Conservation (phyloP, 1,140 invertebrate species). For the Drosophila virilis region DNA sequence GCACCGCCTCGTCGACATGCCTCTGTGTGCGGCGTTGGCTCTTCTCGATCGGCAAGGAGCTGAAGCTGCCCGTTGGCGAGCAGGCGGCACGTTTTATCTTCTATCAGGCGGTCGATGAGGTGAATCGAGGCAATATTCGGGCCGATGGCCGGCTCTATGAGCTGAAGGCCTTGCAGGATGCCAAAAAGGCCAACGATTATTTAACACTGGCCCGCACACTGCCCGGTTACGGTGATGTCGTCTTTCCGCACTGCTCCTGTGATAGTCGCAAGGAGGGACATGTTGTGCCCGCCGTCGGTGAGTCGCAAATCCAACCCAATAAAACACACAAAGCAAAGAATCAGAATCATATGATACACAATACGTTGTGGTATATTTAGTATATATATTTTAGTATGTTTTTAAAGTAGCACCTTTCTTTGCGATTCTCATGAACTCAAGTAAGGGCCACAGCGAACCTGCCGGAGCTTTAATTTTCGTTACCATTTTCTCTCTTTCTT, state of each 20-base stretch:
- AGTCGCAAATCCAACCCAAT: constrained; percentile 33
- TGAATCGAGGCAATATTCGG: constrained; percentile 95
- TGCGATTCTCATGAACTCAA: too few relatives aligned
- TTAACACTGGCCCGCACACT: constrained; percentile 93
- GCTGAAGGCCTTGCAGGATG: constrained; percentile 96
- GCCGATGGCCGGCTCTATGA: constrained; percentile 96
- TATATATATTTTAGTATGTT: too few relatives aligned
- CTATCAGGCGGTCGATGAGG: constrained; percentile 96
- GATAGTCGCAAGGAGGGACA: constrained; percentile 96
- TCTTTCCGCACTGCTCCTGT: constrained; percentile 97
- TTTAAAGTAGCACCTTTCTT: too few relatives aligned
- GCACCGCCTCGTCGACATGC: constrained; percentile 98
- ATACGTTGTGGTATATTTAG: too few relatives aligned
- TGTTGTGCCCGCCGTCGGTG: constrained; percentile 92
- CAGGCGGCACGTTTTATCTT: constrained; percentile 91
- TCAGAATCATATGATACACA: too few relatives aligned
- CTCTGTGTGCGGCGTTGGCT: constrained; percentile 97
- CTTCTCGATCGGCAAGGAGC: constrained; percentile 92
- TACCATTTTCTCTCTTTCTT: too few relatives aligned
- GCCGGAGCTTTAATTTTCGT: too few relatives aligned
- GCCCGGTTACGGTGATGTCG: constrained; percentile 95
- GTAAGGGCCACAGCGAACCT: too few relatives aligned
- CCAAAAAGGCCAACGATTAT: constrained; percentile 94
- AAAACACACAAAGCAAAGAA: too few relatives aligned
- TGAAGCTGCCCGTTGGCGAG: constrained; percentile 87